phyloP scores from a whole-genome alignment of 2,113 vertebrate species.

The Delphinapterus leucas region DNA sequence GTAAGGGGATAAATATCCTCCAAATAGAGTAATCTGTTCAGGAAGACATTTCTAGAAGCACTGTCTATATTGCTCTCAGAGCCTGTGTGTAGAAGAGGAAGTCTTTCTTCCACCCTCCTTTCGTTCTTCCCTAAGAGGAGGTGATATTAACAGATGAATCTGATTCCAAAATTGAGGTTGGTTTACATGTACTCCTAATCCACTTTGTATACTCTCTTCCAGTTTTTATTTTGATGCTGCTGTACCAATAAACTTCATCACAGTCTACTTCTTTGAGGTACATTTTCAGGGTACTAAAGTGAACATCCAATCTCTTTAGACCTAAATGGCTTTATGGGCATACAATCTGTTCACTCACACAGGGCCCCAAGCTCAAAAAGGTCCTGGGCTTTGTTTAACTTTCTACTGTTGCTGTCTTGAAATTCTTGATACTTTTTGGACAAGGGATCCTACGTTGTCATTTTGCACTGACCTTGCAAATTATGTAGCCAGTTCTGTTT shows the following conservation, averaged over 20 bases:
- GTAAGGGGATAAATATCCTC: background rate
- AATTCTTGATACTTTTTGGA: background rate
- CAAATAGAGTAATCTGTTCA: background rate
- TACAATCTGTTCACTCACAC: background rate
- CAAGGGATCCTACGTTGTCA: background rate
- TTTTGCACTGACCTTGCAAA: background rate
- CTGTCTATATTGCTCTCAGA: background rate
- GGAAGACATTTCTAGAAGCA: background rate
- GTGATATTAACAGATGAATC: background rate
- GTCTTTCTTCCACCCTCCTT: background rate
- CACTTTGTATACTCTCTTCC: background rate
- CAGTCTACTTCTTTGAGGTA: background rate
- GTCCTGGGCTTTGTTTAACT: background rate
- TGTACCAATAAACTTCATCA: background rate
- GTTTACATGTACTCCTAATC: background rate
- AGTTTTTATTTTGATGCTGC: background rate
- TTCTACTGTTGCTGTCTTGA: background rate
- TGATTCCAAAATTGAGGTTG: background rate
- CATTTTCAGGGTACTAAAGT: background rate
- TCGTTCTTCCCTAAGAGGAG: background rate
- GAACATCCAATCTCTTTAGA: background rate
- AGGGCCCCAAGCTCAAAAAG: background rate
- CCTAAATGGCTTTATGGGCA: background rate
- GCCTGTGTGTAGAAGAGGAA: background rate
- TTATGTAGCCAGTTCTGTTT: background rate